Evolutionary conservation across 1,140 invertebrate genomes (phyloP).

Genomic region (Contarinia nasturtii): DNA sequence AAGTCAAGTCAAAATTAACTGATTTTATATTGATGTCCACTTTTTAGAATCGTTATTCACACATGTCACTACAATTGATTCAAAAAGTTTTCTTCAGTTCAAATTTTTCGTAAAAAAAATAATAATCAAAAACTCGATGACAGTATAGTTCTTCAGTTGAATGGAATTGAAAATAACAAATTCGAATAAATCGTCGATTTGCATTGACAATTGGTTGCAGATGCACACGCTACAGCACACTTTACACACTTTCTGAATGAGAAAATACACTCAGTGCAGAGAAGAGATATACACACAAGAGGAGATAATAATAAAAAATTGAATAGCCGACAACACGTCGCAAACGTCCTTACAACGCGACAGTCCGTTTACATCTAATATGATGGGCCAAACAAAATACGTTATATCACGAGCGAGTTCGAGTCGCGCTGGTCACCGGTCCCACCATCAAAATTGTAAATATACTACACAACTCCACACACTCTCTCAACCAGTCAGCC

Average conservation of each 20-base stretch:
- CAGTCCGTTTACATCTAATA: slow-evolving; percentile 22
- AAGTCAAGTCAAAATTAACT: no score
- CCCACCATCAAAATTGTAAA: background rate
- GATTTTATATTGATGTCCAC: background rate
- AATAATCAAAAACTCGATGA: background rate
- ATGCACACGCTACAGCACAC: slow-evolving; percentile 1
- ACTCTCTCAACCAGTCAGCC: no score
- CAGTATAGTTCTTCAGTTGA: no score
- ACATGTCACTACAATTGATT: slow-evolving; percentile 2
- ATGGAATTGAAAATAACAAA: no score
- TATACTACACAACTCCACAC: no score
- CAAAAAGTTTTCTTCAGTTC: no score
- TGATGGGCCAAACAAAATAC: slow-evolving; percentile 3
- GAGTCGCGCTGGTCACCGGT: background rate
- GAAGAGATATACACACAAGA: no score
- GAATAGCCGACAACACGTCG: no score
- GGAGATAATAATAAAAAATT: no score
- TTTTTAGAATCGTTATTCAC: background rate
- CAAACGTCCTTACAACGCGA: slow-evolving; percentile 18
- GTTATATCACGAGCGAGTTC: slow-evolving; percentile 1
- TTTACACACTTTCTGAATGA: background rate
- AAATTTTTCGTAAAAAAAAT: background rate
- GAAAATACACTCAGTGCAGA: background rate
- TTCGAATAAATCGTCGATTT: background rate
- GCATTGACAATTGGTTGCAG: no score